Evolutionary conservation across 2,113 vertebrate genomes (phyloP).

Genomic region (Pangasianodon gigas): DNA sequence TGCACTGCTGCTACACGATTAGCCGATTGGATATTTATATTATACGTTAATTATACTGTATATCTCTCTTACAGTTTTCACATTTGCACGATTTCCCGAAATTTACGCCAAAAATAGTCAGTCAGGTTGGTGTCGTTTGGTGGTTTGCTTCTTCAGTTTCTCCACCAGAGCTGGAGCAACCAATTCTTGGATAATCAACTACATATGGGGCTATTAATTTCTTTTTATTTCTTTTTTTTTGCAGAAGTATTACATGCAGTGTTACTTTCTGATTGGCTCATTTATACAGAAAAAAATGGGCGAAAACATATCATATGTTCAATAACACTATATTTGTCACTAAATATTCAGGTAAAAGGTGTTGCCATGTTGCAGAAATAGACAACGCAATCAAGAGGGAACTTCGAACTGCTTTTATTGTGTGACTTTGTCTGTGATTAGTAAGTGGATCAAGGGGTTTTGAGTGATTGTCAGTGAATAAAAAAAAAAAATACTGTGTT

Average conservation of each 20-base stretch:
- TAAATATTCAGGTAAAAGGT: neutral
- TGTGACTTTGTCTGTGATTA: slow-evolving; percentile 33
- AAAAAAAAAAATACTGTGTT: slow-evolving; percentile 24
- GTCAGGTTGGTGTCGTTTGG: neutral
- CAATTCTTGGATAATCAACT: neutral
- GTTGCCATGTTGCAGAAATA: slow-evolving; percentile 2
- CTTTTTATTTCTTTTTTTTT: neutral
- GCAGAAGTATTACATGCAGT: neutral
- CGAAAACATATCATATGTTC: neutral
- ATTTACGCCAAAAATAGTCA: neutral
- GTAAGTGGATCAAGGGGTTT: slow-evolving; percentile 57
- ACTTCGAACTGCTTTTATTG: neutral
- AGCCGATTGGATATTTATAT: neutral
- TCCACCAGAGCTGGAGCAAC: neutral
- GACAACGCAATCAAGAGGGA: neutral
- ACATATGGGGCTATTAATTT: neutral
- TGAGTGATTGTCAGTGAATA: slow-evolving; percentile 56
- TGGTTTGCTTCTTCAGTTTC: neutral
- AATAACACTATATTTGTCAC: neutral
- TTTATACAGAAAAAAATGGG: neutral
- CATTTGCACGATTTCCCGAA: too few species aligned
- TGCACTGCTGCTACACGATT: neutral
- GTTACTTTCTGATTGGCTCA: neutral
- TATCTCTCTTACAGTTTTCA: neutral
- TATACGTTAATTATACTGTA: neutral